phyloP scores from a whole-genome alignment of 2,797 vertebrate species.

The Monodelphis domestica region DNA sequence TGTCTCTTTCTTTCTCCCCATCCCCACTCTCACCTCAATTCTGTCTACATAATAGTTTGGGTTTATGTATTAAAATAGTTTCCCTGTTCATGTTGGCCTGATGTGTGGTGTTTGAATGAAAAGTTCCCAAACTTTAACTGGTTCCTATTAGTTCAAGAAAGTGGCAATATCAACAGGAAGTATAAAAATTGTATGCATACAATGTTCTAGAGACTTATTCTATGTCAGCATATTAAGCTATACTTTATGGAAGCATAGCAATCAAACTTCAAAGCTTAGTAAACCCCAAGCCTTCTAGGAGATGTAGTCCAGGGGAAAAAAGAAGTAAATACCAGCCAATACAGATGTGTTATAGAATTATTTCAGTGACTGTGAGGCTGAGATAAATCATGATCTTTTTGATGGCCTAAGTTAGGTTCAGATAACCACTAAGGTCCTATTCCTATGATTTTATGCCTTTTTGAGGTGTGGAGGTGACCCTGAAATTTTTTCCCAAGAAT shows the following conservation, averaged over 20 bases:
- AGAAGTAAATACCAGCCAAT: not conserved
- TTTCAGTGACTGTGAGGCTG: not conserved
- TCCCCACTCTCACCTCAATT: not conserved
- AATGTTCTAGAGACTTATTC: not conserved
- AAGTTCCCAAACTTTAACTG: not conserved
- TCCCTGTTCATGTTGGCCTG: not conserved
- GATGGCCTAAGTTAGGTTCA: not conserved
- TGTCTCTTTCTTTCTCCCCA: no score
- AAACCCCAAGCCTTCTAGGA: not conserved
- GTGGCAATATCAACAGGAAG: not conserved
- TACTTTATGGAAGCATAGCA: not conserved
- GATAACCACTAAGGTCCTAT: not conserved
- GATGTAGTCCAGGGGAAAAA: not conserved
- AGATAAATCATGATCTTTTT: not conserved
- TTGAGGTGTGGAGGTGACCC: not conserved
- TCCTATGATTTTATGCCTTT: not conserved
- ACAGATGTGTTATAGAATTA: not conserved
- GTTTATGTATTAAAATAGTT: not conserved
- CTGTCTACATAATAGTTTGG: not conserved
- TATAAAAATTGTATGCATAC: not conserved
- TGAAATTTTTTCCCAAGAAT: no score
- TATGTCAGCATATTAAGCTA: not conserved
- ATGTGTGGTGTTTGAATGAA: not conserved
- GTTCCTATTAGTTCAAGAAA: not conserved
- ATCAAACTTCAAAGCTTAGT: not conserved